These are phyloP conservation scores for Ophioninae sp. DNA, from an alignment of 2,888 invertebrate species.

Conservation along the genomic window DNA sequence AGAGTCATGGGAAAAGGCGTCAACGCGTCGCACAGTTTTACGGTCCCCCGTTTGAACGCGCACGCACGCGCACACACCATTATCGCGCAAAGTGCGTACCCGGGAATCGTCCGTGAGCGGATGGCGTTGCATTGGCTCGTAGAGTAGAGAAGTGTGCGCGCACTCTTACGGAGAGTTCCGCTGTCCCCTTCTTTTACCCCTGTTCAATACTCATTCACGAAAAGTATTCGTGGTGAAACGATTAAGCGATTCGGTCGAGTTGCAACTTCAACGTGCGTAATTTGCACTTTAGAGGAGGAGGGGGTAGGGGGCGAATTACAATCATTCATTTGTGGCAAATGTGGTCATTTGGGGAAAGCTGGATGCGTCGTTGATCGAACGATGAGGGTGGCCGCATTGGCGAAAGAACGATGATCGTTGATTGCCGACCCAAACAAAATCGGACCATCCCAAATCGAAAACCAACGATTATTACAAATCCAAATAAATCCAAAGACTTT, in stretches of 20 bases:
- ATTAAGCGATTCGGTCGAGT: not conserved
- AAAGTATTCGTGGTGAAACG: not conserved
- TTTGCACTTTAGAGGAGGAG: not conserved
- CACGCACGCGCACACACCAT: not conserved
- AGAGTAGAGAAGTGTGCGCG: not conserved
- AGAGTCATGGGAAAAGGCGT: conserved; percentile 61
- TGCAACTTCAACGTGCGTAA: not conserved
- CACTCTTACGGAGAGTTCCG: not conserved
- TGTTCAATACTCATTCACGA: conserved; percentile 4
- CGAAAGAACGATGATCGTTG: no score
- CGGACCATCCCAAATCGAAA: no score
- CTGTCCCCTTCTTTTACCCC: not conserved
- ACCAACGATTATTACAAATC: no score
- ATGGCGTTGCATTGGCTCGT: not conserved
- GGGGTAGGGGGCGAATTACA: not conserved
- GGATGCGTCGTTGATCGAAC: not conserved
- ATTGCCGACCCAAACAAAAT: no score
- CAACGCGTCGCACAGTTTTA: conserved; percentile 51
- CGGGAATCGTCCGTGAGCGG: conserved; percentile 14
- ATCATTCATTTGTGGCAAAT: not conserved
- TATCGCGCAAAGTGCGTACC: not conserved
- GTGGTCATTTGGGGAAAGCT: not conserved
- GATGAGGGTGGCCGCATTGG: no score
- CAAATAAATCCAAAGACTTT: no score
- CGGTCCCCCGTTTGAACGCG: conserved; percentile 30